Conservation (phyloP, 2,113 vertebrate genomes). For the Hiodon tergisus region DNA sequence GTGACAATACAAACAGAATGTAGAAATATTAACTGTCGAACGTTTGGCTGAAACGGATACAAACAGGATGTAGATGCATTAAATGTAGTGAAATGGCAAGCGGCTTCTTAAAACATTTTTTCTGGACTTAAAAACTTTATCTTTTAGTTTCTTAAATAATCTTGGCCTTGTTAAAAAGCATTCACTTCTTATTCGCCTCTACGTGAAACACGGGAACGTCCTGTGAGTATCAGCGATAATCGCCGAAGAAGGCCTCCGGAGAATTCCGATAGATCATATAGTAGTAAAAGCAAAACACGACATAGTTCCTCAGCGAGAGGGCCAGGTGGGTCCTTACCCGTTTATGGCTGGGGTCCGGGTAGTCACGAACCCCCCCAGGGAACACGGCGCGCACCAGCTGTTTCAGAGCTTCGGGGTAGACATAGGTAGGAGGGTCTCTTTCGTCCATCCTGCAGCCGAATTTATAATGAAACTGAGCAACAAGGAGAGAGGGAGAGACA, state of each 20-base stretch:
- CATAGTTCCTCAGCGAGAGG: too few species aligned
- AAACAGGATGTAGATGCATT: too few species aligned
- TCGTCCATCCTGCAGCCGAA: conserved; percentile 1
- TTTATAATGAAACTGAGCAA: background rate
- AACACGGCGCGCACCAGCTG: conserved; percentile 19
- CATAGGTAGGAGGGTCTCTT: conserved; percentile 7
- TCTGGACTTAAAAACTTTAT: too few species aligned
- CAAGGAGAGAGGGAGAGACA: background rate
- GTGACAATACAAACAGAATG: too few species aligned
- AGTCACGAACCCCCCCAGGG: conserved; percentile 16
- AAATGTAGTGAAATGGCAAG: too few species aligned
- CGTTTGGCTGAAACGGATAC: too few species aligned
- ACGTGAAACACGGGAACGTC: background rate
- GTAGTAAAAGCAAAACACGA: background rate
- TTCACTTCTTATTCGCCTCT: background rate
- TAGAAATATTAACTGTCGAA: too few species aligned
- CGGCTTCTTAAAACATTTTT: too few species aligned
- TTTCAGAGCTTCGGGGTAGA: conserved; percentile 23
- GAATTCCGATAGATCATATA: background rate
- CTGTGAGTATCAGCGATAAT: too few species aligned
- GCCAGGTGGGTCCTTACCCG: conserved; percentile 6
- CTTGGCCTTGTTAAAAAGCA: too few species aligned
- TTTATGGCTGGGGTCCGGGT: conserved; percentile 16
- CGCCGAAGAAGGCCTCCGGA: too few species aligned
- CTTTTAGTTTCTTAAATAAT: too few species aligned